Evolutionary conservation across 2,888 invertebrate genomes (phyloP), one percentile per base, ranked within the genome.

Genomic region (Polydrusus cervinus): DNA sequence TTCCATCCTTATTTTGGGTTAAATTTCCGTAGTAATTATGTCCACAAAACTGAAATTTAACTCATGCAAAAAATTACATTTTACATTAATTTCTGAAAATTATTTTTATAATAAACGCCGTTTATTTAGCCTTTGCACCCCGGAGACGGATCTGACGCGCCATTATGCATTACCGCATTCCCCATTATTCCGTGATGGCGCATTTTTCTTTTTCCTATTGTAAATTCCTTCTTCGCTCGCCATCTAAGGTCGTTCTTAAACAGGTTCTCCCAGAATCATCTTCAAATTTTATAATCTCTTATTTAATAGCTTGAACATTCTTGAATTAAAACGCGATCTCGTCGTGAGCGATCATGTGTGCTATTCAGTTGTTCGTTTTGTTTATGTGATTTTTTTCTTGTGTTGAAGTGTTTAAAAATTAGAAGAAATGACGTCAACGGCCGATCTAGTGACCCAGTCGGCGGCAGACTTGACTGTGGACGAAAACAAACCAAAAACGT

Each of bases 391-490:
- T 45, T 34, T 5, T 25, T 71, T 43, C 10, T 14, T 64, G 49
- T 55, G 64, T 64, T 34, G 53, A 9, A 10, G 18, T 18, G 9
- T 14, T 38, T 64, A 14, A 64, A 64, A 65, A 20, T 51, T 43
- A 40, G 25, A 10, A 34, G 74, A 74, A 76, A 85, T 85, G 85
- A 77, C 81, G 57, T 85, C 85, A 7, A 84, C 85, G 16, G 79
- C 79, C 40, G 83, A 85, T 69, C 78, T 85, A 76, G 84, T 85
- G 45, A 80, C 82, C 11, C 79, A 83, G 20, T 83, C 83, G 6
- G 81, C 81, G 30, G 75, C 77, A 18, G 82, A 85, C 73, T 71
- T 84, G 53, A 74, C 76, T 38, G 67, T 57, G 18, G 74, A 78
- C n/a, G 74, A 81, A 62, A 57, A 45, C 18, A 68, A 65, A 57